Percentiles rank a stretch among this genome's conserved stretches.
These are phyloP conservation scores for Liasis olivaceus DNA, from an alignment of 2,797 vertebrate genomes.

Conservation along the genomic window DNA sequence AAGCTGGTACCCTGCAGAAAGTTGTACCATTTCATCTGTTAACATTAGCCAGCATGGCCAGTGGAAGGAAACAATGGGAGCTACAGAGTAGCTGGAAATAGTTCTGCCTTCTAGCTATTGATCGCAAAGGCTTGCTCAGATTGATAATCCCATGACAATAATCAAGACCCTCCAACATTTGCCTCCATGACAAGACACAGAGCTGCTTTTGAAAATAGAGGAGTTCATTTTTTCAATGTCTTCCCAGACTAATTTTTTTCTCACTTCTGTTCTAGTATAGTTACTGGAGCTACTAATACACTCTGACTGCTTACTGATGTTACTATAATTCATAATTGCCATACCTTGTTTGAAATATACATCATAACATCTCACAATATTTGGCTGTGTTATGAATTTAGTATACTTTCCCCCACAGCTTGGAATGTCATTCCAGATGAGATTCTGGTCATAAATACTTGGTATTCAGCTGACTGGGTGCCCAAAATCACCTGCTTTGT, in stretches of 20 bases:
- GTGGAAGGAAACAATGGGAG: neutral
- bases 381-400: neutral
- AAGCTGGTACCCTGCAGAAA: neutral
- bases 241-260: neutral
- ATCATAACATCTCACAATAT: neutral
- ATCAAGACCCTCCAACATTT: neutral
- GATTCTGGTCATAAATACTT: neutral
- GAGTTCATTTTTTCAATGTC: neutral
- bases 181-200: neutral
- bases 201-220: neutral
- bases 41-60: neutral
- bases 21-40: neutral
- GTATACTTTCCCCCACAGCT: neutral
- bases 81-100: neutral
- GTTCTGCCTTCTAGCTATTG: neutral
- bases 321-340: neutral
- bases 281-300: neutral
- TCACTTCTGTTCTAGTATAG: neutral
- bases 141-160: neutral
- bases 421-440: neutral
- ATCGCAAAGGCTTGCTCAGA: neutral
- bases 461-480: neutral
- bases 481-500: neutral
- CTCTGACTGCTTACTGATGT: neutral
- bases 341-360: neutral